Evolutionary conservation across 2,888 invertebrate species (phyloP).

Genomic region (Exephanes ischioxanthus): DNA sequence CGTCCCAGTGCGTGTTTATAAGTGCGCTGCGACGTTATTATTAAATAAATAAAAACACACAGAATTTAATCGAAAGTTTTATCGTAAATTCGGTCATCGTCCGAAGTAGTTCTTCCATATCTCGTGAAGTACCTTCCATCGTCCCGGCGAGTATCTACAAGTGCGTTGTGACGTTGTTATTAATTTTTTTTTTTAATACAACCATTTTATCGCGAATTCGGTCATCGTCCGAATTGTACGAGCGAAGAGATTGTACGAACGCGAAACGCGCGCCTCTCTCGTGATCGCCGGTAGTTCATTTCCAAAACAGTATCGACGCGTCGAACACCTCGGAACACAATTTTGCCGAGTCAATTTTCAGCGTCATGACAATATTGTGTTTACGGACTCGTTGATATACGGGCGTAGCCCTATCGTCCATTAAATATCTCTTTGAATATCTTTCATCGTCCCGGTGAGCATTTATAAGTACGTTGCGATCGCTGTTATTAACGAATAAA

Average conservation of each 20-base stretch:
- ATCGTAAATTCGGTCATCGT: conserved; percentile 8
- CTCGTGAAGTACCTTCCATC: neutral
- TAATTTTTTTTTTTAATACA: too few relatives aligned
- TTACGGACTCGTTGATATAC: neutral
- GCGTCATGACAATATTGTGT: conserved; percentile 1
- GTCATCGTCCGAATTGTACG: too few relatives aligned
- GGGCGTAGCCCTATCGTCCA: neutral
- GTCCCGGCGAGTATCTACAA: neutral
- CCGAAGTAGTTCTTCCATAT: neutral
- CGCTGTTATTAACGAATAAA: neutral
- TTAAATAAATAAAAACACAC: too few relatives aligned
- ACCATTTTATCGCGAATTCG: too few relatives aligned
- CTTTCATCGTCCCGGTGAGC: neutral
- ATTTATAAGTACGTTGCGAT: neutral
- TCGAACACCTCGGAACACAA: too few relatives aligned
- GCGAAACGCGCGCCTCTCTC: conserved; percentile 37
- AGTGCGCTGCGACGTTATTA: neutral
- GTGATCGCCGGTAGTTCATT: neutral
- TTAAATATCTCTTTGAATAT: neutral
- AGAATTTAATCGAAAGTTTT: neutral
- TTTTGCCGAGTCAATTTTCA: neutral
- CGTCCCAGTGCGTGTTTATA: neutral
- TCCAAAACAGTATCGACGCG: neutral
- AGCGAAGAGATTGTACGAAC: too few relatives aligned
- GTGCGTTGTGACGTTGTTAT: neutral